Evolutionary conservation across 2,888 invertebrate genomes (phyloP).

Genomic region (Drosophila cracens): DNA sequence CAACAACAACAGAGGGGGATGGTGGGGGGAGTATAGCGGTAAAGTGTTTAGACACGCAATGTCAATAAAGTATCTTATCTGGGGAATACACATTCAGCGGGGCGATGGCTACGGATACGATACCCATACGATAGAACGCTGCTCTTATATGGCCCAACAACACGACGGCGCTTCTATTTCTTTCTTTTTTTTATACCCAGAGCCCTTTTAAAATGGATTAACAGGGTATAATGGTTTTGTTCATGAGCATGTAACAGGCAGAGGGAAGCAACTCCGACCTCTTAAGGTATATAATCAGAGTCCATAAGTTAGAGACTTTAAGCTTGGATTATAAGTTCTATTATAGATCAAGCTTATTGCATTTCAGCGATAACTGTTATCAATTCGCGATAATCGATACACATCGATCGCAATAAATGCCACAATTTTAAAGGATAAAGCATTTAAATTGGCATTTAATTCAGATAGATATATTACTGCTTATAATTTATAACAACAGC

Average conservation of each 20-base stretch:
- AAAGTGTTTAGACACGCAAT: constrained; percentile 81
- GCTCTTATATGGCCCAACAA: constrained; percentile 57
- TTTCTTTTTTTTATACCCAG: neutral
- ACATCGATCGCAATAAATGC: neutral
- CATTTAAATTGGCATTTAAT: neutral
- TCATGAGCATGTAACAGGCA: neutral
- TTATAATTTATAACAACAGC: neutral
- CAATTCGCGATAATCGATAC: neutral
- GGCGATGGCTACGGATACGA: constrained; percentile 71
- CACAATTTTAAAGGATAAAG: neutral
- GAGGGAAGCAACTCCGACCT: neutral
- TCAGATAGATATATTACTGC: neutral
- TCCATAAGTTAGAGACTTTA: neutral
- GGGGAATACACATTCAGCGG: constrained; percentile 46
- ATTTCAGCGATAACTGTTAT: neutral
- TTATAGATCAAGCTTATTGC: neutral
- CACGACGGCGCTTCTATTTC: constrained; percentile 18
- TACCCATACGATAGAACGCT: constrained; percentile 27
- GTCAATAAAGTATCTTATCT: constrained; percentile 81
- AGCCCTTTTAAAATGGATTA: neutral
- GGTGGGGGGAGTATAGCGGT: constrained; percentile 48
- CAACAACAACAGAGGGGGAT: constrained; percentile 30
- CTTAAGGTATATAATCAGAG: neutral
- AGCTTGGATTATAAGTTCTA: neutral
- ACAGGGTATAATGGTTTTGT: neutral